Evolutionary conservation across 2,113 vertebrate species (phyloP).

Genomic region (Bubalus kerabau): DNA sequence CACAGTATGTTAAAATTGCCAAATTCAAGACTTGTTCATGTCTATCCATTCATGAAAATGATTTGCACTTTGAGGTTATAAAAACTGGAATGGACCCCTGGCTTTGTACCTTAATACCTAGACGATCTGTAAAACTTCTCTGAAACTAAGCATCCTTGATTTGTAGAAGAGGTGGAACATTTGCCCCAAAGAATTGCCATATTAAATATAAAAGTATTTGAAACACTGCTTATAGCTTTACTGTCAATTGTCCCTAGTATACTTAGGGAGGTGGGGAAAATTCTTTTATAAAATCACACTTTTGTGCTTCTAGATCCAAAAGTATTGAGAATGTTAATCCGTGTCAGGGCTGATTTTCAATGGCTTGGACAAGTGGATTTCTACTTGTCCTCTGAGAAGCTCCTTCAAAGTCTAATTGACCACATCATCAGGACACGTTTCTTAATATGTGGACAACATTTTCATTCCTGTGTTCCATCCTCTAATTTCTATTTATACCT

Average conservation of each 20-base stretch:
- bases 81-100: not conserved
- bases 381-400: not conserved
- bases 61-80: not conserved
- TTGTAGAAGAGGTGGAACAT: not conserved
- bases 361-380: constrained; percentile 23
- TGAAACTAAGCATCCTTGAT: not conserved
- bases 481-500: constrained; percentile 32
- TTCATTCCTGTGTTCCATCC: not conserved
- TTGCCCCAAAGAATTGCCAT: not conserved
- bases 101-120: not conserved
- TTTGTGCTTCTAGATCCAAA: not conserved
- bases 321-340: not conserved
- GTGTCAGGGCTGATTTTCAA: constrained; percentile 32
- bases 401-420: constrained; percentile 40
- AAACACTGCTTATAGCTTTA: not conserved
- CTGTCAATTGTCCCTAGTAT: not conserved
- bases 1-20: not conserved
- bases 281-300: not conserved
- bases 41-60: not conserved
- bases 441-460: constrained; percentile 30
- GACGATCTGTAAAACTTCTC: not conserved
- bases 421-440: constrained; percentile 19
- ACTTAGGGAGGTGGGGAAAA: not conserved
- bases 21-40: not conserved
- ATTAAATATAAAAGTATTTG: not conserved